These are phyloP conservation scores for Trematocara nigrifrons DNA, from an alignment of 2,113 vertebrate species.

Conservation along the genomic window DNA sequence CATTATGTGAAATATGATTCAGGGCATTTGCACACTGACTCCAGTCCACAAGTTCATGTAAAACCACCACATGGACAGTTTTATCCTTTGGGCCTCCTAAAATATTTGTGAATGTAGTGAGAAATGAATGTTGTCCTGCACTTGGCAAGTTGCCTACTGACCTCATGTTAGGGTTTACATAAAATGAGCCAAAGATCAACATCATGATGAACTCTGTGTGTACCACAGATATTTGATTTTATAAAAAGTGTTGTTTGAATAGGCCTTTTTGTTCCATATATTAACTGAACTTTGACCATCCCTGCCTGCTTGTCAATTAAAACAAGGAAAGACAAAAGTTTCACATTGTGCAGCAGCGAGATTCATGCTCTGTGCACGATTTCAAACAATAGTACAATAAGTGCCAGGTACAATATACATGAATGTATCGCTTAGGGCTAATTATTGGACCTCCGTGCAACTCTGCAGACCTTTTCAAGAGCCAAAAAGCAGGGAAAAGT, in stretches of 20 bases:
- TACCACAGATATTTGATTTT: background rate
- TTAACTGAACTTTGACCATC: background rate
- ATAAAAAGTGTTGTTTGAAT: background rate
- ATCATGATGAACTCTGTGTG: background rate
- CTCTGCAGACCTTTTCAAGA: background rate
- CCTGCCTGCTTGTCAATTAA: background rate
- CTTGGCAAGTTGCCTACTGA: background rate
- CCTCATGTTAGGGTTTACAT: background rate
- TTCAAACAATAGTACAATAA: background rate
- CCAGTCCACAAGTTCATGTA: background rate
- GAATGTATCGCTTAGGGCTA: background rate
- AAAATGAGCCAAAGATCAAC: background rate
- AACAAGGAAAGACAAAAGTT: background rate
- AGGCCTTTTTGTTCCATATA: background rate
- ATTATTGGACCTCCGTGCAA: background rate
- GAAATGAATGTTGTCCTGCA: background rate
- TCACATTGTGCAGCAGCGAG: background rate
- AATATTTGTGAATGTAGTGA: constrained; percentile 1
- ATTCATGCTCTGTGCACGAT: background rate
- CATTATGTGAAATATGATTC: constrained; percentile 21
- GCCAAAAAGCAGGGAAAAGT: background rate
- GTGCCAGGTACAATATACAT: background rate
- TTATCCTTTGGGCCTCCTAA: background rate
- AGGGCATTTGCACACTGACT: background rate
- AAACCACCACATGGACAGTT: constrained; percentile 4